Conservation (phyloP, 2,113 vertebrate species). For the Mus spicilegus region DNA sequence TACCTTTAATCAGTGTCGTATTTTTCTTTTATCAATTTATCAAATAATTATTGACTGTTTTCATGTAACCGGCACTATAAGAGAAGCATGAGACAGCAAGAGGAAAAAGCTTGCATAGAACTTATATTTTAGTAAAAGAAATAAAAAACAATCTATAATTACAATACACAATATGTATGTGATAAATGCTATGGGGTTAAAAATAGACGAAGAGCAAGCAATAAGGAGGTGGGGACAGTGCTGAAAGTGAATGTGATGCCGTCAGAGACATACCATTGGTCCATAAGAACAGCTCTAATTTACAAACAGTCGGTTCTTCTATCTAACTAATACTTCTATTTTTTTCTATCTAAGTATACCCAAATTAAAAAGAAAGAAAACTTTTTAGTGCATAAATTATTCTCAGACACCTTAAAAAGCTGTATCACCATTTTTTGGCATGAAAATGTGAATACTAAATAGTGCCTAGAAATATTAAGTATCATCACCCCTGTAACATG, state of each 20-base stretch:
- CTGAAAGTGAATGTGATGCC: not conserved
- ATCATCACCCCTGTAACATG: not conserved
- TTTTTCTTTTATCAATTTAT: conserved; percentile 6
- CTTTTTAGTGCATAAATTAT: conserved; percentile 55
- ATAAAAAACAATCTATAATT: not conserved
- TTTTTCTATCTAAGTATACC: not conserved
- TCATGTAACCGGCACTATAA: not conserved
- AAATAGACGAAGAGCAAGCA: conserved; percentile 1
- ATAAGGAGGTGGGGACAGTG: not conserved
- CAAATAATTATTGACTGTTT: conserved; percentile 14
- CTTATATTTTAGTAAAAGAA: conserved; percentile 2
- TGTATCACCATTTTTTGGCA: not conserved
- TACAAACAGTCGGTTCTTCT: not conserved
- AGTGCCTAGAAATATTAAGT: conserved; percentile 59
- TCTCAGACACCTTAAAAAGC: conserved; percentile 51
- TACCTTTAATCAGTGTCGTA: not conserved
- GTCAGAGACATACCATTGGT: not conserved
- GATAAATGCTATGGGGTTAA: not conserved
- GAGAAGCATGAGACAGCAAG: not conserved
- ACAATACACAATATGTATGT: not conserved
- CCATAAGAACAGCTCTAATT: not conserved
- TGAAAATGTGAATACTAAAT: conserved; percentile 51
- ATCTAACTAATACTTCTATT: not conserved
- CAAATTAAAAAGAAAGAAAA: conserved; percentile 25
- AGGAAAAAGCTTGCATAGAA: not conserved